Evolutionary conservation across 2,888 invertebrate species (phyloP).

Genomic region (Lagria hirta): DNA sequence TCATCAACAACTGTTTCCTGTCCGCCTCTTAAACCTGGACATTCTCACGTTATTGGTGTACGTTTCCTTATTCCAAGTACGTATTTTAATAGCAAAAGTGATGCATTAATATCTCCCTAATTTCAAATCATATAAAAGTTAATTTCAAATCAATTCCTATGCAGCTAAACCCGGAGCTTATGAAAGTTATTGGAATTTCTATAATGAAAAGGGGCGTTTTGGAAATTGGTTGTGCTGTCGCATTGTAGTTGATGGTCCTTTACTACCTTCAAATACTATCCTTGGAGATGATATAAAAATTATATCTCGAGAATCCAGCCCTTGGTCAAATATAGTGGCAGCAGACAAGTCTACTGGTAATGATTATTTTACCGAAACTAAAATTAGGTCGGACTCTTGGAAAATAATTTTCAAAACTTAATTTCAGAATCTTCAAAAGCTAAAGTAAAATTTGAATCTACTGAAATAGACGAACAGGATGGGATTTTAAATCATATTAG

Average conservation of each 20-base stretch:
- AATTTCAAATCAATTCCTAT: conserved; percentile 12
- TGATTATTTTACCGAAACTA: too few species aligned
- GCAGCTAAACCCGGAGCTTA: conserved; percentile 49
- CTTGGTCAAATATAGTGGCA: not conserved
- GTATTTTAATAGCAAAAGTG: too few species aligned
- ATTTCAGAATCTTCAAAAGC: too few species aligned
- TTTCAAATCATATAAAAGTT: too few species aligned
- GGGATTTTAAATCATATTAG: too few species aligned
- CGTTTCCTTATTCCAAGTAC: conserved; percentile 50
- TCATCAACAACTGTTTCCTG: conserved; percentile 44
- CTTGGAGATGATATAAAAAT: conserved; percentile 8
- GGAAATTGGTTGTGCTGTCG: conserved; percentile 53
- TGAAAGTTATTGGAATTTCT: conserved; percentile 55
- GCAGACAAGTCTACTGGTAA: too few species aligned
- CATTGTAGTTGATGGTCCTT: conserved; percentile 44
- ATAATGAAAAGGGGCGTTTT: conserved; percentile 51
- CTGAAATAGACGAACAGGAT: too few species aligned
- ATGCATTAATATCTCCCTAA: too few species aligned
- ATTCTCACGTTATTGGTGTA: conserved; percentile 47
- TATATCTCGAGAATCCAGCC: not conserved
- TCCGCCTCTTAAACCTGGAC: conserved; percentile 50
- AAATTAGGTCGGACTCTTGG: too few species aligned
- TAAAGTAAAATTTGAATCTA: too few species aligned
- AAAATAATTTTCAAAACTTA: too few species aligned
- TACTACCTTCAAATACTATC: not conserved